Evolutionary conservation across 2,797 vertebrate species (phyloP), one percentile per base, ranked within the genome.

Genomic region (Euphonia xanthogaster): DNA sequence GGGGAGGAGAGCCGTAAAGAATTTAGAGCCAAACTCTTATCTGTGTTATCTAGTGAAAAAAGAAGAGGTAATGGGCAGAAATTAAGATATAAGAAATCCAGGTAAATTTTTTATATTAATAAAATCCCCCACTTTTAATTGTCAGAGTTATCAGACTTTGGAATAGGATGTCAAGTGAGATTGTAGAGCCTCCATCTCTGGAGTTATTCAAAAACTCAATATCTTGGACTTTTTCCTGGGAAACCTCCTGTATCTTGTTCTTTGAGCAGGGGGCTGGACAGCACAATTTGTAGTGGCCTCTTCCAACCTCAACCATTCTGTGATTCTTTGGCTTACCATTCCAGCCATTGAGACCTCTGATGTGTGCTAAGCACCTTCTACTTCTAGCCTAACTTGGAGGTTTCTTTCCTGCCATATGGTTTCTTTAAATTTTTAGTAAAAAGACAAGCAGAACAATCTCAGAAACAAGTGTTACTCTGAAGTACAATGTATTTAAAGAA

Each of bases 281-380:
- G 35, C 5, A 21, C 1, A 9, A 12, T 55, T 12, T 44, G 6
- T 19, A 57, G 24, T n/a, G 8, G 1, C 12, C 18, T 5, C 8
- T 57, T 83, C 20, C 19, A 72, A 33, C 7, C 4, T 65, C 65
- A 79, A 3, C 1, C 13, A 20, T 18, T 57, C 37, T 54, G 4
- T 51, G 28, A 65, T 39, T 85, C 7, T 84, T 83, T 61, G 18
- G 4, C 2, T 88, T 76, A 66, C 9, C 1, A 3, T 72, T 55
- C 8, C 12, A 88, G 40, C 51, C 7, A 60, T 5, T 0, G 0
- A 47, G 25, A 44, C 17, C 9, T 30, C 5, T 31, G 14, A 55
- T 53, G 16, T 40, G 31, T 35, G 19, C 12, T 9, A 53, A 73
- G 22, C 30, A 74, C 14, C 2, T 88, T 70, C 17, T 19, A 67